Evolutionary conservation across 2,113 vertebrate species (phyloP).

Genomic region (Siniperca knerii): DNA sequence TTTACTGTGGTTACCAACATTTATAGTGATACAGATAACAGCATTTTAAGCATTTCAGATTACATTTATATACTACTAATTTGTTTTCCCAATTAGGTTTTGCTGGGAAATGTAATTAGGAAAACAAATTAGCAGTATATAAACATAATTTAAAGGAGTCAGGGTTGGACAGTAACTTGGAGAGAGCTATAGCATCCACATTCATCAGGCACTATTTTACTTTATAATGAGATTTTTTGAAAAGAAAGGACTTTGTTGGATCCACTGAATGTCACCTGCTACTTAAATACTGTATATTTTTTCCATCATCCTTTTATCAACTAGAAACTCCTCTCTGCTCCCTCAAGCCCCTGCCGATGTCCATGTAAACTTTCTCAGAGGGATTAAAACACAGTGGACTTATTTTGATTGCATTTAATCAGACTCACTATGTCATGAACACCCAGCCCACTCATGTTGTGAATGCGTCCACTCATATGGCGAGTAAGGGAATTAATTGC

Average conservation of each 20-base stretch:
- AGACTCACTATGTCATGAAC: conserved; percentile 44
- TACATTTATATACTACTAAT: conserved; percentile 3
- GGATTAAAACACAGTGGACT: conserved; percentile 51
- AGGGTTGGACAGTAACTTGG: conserved; percentile 35
- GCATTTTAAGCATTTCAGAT: too few species aligned
- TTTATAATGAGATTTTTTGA: conserved; percentile 54
- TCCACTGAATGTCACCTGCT: conserved; percentile 8
- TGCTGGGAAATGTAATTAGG: conserved; percentile 38
- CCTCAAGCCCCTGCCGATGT: conserved; percentile 8
- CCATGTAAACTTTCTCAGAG: conserved; percentile 19
- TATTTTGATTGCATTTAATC: conserved; percentile 71
- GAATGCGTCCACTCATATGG: conserved; percentile 36
- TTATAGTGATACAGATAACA: too few species aligned
- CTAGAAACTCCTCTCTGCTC: conserved; percentile 4
- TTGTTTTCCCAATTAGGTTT: conserved; percentile 55
- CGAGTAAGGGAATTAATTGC: conserved; percentile 54
- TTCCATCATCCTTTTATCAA: conserved; percentile 13
- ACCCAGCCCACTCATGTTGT: conserved; percentile 64
- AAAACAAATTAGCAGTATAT: conserved; percentile 56
- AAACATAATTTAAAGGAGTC: conserved; percentile 33
- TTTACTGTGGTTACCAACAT: neutral
- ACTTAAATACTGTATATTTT: conserved; percentile 11
- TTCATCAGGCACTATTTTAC: conserved; percentile 35
- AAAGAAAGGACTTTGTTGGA: conserved; percentile 33
- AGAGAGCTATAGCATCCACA: conserved; percentile 43